phyloP scores from a whole-genome alignment of 92 coral and sea anemone species.

The Bergia sp. region DNA sequence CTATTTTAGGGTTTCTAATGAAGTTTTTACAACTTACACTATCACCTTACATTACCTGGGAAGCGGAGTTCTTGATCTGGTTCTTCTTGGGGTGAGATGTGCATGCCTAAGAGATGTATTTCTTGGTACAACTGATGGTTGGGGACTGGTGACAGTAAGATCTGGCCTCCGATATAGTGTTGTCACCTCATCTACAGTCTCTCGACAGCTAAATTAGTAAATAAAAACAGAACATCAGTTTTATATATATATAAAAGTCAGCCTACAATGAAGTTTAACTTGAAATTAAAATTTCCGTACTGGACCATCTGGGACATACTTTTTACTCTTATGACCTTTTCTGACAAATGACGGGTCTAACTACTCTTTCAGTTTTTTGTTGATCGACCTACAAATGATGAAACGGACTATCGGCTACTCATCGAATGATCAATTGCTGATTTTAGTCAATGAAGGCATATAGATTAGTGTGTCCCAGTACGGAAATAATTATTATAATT shows the following conservation, averaged over 20 bases:
- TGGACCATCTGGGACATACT: too few relatives aligned
- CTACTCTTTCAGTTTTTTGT: too few relatives aligned
- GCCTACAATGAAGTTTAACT: not conserved
- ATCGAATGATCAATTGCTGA: too few relatives aligned
- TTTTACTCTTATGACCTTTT: too few relatives aligned
- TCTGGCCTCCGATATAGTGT: not conserved
- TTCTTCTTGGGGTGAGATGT: constrained; percentile 4
- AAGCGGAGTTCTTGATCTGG: not conserved
- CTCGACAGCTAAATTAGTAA: not conserved
- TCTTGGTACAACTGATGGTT: not conserved
- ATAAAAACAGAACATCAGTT: not conserved
- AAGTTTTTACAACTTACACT: not conserved
- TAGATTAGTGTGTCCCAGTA: too few relatives aligned
- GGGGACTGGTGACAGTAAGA: constrained; percentile 8
- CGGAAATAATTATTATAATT: too few relatives aligned
- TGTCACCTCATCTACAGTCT: not conserved
- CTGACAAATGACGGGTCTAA: too few relatives aligned
- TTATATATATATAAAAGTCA: too few relatives aligned
- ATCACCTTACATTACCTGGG: not conserved
- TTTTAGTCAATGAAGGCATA: too few relatives aligned
- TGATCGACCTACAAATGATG: too few relatives aligned
- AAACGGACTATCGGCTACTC: too few relatives aligned
- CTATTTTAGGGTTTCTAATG: too few relatives aligned
- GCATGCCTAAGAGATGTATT: not conserved
- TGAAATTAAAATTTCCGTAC: not conserved